Evolutionary conservation across 2,888 invertebrate genomes (phyloP).

Genomic region (Scaptomyza cyrtandrae): DNA sequence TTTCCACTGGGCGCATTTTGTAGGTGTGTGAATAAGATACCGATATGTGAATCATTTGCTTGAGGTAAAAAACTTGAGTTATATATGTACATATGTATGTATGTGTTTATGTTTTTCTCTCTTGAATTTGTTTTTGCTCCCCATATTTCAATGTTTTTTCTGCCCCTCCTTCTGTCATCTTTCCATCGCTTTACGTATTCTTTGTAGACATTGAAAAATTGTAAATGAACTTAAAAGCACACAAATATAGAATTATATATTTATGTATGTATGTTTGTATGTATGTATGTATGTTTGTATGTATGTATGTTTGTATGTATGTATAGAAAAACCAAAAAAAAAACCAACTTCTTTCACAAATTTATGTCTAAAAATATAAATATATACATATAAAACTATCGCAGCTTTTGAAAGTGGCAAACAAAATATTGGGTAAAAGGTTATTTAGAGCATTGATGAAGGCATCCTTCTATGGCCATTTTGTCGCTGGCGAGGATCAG

Average conservation of each 20-base stretch:
- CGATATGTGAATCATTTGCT: slow-evolving; percentile 5
- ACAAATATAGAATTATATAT: not conserved
- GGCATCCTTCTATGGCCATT: slow-evolving; percentile 98
- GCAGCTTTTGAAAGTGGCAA: slow-evolving; percentile 93
- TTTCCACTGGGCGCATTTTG: slow-evolving; percentile 25
- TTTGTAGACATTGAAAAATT: slow-evolving; percentile 7
- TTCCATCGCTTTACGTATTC: not conserved
- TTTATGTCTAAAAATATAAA: slow-evolving; percentile 32
- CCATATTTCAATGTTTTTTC: not conserved
- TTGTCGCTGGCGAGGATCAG: slow-evolving; percentile 98
- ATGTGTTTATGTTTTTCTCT: slow-evolving; percentile 5
- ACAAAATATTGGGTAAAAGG: slow-evolving; percentile 90
- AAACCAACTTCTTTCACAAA: slow-evolving; percentile 16
- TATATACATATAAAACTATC: slow-evolving; percentile 36
- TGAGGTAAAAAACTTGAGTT: slow-evolving; percentile 8
- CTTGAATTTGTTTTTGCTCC: not conserved
- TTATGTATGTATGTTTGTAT: not conserved
- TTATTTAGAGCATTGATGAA: slow-evolving; percentile 95
- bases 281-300: slow-evolving; percentile 2
- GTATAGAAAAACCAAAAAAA: slow-evolving; percentile 18
- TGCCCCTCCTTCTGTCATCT: no score
- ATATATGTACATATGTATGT: slow-evolving; percentile 4
- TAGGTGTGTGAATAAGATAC: slow-evolving; percentile 8
- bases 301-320: not conserved
- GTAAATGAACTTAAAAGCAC: not conserved